Percentiles rank a stretch among this genome's conserved stretches.
Evolutionary conservation across 2,888 invertebrate genomes (phyloP).

Genomic region (Hyposoter didymator): DNA sequence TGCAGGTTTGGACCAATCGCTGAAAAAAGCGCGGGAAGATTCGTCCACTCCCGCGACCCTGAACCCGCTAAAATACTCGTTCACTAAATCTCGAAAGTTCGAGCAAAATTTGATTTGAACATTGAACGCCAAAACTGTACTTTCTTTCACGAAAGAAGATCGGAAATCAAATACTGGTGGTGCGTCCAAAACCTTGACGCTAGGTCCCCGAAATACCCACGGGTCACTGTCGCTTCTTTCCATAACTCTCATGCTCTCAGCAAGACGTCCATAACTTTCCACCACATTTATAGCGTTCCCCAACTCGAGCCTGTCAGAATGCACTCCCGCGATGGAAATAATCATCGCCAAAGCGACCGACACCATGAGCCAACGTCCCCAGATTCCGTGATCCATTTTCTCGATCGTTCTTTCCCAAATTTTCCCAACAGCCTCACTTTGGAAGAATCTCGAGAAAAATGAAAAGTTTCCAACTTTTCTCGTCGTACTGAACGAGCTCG

Average conservation of each 20-base stretch:
- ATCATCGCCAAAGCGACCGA: slow-evolving; percentile 82
- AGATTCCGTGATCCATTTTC: slow-evolving; percentile 81
- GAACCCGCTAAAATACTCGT: slow-evolving; percentile 95
- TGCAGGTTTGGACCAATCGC: slow-evolving; percentile 92
- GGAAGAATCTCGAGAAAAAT: neutral
- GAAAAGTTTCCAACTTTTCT: neutral
- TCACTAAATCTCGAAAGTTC: slow-evolving; percentile 92
- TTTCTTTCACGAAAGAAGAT: slow-evolving; percentile 67
- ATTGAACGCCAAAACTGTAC: slow-evolving; percentile 89
- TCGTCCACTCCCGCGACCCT: slow-evolving; percentile 92
- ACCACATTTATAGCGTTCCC: slow-evolving; percentile 95
- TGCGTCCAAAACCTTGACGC: slow-evolving; percentile 85
- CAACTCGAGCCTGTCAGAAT: slow-evolving; percentile 87
- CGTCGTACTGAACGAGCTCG: neutral
- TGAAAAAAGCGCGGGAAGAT: slow-evolving; percentile 95
- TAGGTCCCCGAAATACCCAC: slow-evolving; percentile 89
- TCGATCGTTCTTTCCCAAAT: neutral
- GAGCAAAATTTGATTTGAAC: slow-evolving; percentile 98
- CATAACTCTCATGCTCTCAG: slow-evolving; percentile 93
- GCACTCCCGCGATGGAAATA: slow-evolving; percentile 66
- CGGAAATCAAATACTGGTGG: slow-evolving; percentile 67
- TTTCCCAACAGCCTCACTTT: slow-evolving; percentile 1
- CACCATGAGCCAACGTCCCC: slow-evolving; percentile 84
- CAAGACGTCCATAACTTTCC: slow-evolving; percentile 90
- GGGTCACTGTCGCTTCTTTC: slow-evolving; percentile 91